These are phyloP conservation scores for Drosophila infuscata DNA, from an alignment of 2,888 invertebrate species.

Conservation along the genomic window DNA sequence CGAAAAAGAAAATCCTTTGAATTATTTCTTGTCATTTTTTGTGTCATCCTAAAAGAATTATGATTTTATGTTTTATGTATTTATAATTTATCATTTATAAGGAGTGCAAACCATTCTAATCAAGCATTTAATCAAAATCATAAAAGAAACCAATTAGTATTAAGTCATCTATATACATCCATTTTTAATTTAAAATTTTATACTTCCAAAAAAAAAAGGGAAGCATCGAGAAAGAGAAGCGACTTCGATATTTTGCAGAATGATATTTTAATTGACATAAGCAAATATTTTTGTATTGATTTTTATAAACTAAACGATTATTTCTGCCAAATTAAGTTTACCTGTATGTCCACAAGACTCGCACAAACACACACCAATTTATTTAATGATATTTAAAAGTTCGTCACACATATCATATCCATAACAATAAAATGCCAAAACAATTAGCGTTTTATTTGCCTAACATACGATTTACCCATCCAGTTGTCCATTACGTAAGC, in stretches of 20 bases:
- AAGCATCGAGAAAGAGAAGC: background rate
- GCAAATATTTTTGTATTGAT: conserved; percentile 36
- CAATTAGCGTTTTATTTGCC: conserved; percentile 36
- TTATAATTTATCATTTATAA: conserved; percentile 45
- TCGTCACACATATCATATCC: conserved; percentile 17
- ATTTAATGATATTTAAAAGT: conserved; percentile 2
- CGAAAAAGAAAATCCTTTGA: conserved; percentile 6
- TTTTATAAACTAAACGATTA: conserved; percentile 30
- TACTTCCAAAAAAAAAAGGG: conserved; percentile 8
- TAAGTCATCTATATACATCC: conserved; percentile 35
- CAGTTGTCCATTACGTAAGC: background rate
- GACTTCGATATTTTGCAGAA: conserved; percentile 37
- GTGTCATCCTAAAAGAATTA: conserved; percentile 63
- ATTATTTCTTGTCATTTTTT: conserved; percentile 64
- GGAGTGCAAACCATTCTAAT: conserved; percentile 69
- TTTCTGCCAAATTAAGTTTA: conserved; percentile 10
- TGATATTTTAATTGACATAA: conserved; percentile 32
- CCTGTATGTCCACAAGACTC: background rate
- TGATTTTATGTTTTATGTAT: conserved; percentile 63
- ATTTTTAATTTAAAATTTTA: conserved; percentile 14
- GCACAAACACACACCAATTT: background rate
- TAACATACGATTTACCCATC: background rate
- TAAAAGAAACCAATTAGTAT: conserved; percentile 39
- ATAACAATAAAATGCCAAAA: conserved; percentile 50
- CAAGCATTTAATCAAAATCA: conserved; percentile 72